phyloP scores from a whole-genome alignment of 1,140 invertebrate genomes.

The Papilio polyxenes region DNA sequence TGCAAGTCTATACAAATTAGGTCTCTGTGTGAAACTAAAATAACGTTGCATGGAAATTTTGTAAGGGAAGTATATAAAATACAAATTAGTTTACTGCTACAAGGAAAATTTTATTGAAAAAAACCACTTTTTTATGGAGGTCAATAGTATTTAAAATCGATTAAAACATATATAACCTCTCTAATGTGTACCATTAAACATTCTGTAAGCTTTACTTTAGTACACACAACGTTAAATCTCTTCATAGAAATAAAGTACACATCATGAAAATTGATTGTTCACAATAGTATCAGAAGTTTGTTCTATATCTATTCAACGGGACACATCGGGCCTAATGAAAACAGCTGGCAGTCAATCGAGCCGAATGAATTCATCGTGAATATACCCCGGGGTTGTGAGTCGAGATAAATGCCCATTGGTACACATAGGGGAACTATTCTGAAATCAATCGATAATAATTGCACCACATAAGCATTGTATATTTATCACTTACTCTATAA shows the following conservation, averaged over 20 bases:
- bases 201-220: no score
- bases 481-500: background rate
- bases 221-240: background rate
- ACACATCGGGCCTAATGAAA: constrained; percentile 27
- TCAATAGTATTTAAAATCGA: background rate
- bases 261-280: background rate
- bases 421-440: constrained; percentile 5
- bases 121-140: background rate
- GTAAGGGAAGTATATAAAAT: background rate
- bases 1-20: constrained; percentile 6
- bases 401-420: background rate
- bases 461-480: no score
- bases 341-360: constrained; percentile 22
- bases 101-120: no score
- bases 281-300: background rate
- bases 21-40: background rate
- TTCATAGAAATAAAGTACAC: background rate
- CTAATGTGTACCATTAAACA: background rate
- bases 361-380: constrained; percentile 22
- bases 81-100: no score
- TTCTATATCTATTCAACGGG: background rate
- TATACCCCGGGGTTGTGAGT: constrained; percentile 6
- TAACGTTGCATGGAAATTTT: background rate
- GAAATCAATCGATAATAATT: constrained; percentile 23
- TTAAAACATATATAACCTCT: background rate